phyloP scores from a whole-genome alignment of 2,888 invertebrate species.

The Cybosia mesomella region DNA sequence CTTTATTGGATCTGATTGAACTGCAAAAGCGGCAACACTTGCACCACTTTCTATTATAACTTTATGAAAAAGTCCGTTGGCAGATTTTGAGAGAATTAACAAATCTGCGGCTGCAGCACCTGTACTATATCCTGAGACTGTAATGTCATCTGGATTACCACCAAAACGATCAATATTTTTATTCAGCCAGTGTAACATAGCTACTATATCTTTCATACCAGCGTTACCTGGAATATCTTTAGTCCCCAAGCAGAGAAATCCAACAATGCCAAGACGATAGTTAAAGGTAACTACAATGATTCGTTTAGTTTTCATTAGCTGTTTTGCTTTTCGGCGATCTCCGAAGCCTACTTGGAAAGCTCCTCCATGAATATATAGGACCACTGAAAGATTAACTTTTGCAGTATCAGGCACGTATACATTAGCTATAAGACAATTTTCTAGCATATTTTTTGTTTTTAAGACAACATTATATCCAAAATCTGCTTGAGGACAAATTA shows the following conservation, averaged over 20 bases:
- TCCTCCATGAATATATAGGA: constrained; percentile 21
- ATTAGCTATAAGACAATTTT: constrained; percentile 18
- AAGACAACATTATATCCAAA: constrained; percentile 4
- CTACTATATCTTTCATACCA: constrained; percentile 19
- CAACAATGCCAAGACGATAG: constrained; percentile 18
- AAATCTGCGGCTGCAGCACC: constrained; percentile 17
- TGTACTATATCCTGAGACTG: constrained; percentile 13
- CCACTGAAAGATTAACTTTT: constrained; percentile 11
- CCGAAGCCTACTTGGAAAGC: constrained; percentile 19
- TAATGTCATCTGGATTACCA: constrained; percentile 19
- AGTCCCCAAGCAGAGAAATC: constrained; percentile 20
- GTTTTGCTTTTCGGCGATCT: constrained; percentile 9
- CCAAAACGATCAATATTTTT: constrained; percentile 20
- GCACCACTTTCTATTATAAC: constrained; percentile 21
- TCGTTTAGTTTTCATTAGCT: constrained; percentile 11
- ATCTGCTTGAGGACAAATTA: constrained; percentile 42
- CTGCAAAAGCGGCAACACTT: constrained; percentile 4
- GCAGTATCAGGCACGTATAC: constrained; percentile 17
- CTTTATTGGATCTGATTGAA: constrained; percentile 15
- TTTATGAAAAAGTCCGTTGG: constrained; percentile 17
- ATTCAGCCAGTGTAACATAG: constrained; percentile 16
- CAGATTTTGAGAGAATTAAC: constrained; percentile 15
- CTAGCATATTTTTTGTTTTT: constrained; percentile 11
- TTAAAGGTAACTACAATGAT: constrained; percentile 19
- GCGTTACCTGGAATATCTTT: constrained; percentile 20